These are phyloP conservation scores for pig (Sus scrofa) DNA, from an alignment of 2,113 vertebrate species.

Conservation along the genomic window DNA sequence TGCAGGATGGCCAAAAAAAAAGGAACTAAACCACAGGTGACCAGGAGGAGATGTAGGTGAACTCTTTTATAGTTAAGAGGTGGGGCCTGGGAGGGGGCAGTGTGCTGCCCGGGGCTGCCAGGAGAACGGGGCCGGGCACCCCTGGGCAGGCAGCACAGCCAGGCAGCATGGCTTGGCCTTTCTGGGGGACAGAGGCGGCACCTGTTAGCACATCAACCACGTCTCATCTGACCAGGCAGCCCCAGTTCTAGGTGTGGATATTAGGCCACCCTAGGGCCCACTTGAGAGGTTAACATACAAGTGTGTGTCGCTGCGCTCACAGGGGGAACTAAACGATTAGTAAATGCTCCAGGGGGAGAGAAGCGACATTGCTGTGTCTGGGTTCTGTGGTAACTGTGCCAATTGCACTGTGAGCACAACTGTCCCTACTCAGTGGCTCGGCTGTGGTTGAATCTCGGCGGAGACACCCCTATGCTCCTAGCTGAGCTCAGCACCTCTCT, in stretches of 20 bases:
- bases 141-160: too few relatives aligned
- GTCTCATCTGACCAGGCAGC: not conserved
- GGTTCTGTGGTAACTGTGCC: fast-evolving
- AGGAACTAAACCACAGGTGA: too few relatives aligned
- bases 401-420: not conserved
- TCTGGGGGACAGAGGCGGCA: not conserved
- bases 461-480: fast-evolving
- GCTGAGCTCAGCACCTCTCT: not conserved
- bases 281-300: fast-evolving
- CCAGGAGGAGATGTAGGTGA: not conserved
- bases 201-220: fast-evolving
- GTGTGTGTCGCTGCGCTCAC: fast-evolving
- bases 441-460: too few relatives aligned
- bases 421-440: not conserved
- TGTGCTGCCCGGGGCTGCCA: not conserved
- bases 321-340: not conserved
- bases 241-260: not conserved
- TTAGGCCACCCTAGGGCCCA: not conserved
- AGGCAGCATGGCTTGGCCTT: not conserved
- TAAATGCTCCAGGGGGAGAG: not conserved
- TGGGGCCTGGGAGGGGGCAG: too few relatives aligned
- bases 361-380: fast-evolving
- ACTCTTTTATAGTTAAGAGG: not conserved
- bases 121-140: not conserved
- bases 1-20: too few relatives aligned